Conservation (phyloP, 2,888 invertebrate genomes). For the Teinopalpus imperialis region DNA sequence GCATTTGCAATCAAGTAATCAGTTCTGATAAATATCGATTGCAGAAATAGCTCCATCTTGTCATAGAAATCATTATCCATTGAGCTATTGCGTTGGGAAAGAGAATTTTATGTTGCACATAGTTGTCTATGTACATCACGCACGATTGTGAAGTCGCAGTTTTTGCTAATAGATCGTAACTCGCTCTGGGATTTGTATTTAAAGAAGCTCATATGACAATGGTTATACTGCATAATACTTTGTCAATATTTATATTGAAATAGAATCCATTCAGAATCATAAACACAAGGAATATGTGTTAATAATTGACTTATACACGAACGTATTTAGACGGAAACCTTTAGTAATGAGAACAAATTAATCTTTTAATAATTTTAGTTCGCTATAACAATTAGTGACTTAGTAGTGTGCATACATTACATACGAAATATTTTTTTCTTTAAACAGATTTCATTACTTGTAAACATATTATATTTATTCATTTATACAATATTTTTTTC, state of each 20-base stretch:
- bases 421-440: no score
- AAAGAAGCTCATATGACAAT: slow-evolving; percentile 6
- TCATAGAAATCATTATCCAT: not conserved
- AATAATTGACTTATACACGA: slow-evolving; percentile 12
- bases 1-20: not conserved
- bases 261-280: not conserved
- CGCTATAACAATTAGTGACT: no score
- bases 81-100: not conserved
- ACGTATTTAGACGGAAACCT: no score
- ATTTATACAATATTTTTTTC: no score
- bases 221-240: not conserved
- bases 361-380: no score
- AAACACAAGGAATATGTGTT: not conserved
- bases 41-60: not conserved
- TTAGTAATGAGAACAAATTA: no score
- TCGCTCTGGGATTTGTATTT: no score
- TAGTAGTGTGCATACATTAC: no score
- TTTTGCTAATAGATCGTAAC: no score
- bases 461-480: no score
- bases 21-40: not conserved
- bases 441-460: no score
- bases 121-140: not conserved
- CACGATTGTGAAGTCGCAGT: no score
- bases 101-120: not conserved
- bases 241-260: not conserved